phyloP scores from a whole-genome alignment of 2,888 invertebrate genomes.

The Galerucella calmariensis region DNA sequence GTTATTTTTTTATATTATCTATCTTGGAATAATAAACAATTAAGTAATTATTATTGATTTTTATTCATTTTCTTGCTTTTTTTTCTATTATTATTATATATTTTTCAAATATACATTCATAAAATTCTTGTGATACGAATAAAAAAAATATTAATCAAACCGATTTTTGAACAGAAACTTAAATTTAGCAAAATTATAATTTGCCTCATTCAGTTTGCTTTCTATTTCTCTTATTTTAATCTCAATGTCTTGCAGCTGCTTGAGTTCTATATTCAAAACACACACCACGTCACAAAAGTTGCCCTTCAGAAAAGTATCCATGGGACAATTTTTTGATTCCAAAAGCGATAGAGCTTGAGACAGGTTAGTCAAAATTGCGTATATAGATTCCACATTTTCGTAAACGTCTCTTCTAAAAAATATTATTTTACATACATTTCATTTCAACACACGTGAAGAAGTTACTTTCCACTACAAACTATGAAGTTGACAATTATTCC shows the following conservation, averaged over 20 bases:
- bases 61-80: too few relatives aligned
- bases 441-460: not conserved
- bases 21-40: too few relatives aligned
- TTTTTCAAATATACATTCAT: too few relatives aligned
- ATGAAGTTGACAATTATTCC: too few relatives aligned
- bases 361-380: not conserved
- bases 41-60: too few relatives aligned
- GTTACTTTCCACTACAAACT: too few relatives aligned
- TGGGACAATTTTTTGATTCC: not conserved
- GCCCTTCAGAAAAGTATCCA: not conserved
- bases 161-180: not conserved
- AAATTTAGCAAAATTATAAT: not conserved
- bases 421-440: not conserved
- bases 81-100: too few relatives aligned
- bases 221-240: slow-evolving; percentile 1
- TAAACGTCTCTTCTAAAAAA: slow-evolving; percentile 3
- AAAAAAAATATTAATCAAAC: too few relatives aligned
- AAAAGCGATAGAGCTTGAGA: not conserved
- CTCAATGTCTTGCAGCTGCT: not conserved
- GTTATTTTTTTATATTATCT: too few relatives aligned
- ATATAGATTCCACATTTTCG: not conserved
- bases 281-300: not conserved
- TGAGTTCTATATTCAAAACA: not conserved
- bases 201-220: not conserved
- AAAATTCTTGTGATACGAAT: too few relatives aligned